phyloP scores from a whole-genome alignment of 2,888 invertebrate genomes.

The Leucoma salicis region DNA sequence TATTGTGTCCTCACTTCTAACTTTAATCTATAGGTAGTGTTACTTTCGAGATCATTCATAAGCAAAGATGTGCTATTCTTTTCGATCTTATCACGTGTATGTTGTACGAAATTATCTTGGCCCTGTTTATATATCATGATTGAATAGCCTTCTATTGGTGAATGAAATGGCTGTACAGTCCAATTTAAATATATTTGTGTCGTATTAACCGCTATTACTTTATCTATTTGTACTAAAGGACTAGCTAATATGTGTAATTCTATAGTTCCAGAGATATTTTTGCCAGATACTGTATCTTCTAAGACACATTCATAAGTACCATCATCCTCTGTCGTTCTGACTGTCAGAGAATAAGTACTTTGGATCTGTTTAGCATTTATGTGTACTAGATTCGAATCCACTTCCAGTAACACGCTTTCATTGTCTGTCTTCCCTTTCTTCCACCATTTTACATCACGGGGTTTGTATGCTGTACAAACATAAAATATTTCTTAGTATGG shows the following conservation, averaged over 20 bases:
- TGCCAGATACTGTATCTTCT: slow-evolving; percentile 52
- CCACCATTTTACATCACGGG: slow-evolving; percentile 59
- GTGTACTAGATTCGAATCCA: slow-evolving; percentile 6
- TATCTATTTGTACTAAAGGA: slow-evolving; percentile 87
- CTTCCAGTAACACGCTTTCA: slow-evolving; percentile 21
- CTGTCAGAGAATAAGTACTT: slow-evolving; percentile 73
- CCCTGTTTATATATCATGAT: slow-evolving; percentile 52
- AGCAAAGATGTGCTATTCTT: slow-evolving; percentile 86
- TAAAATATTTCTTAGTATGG: background rate
- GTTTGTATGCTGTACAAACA: slow-evolving; percentile 56
- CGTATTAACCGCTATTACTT: slow-evolving; percentile 88
- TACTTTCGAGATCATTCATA: slow-evolving; percentile 84
- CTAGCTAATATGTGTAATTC: slow-evolving; percentile 85
- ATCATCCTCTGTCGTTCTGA: slow-evolving; percentile 84
- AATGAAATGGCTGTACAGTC: slow-evolving; percentile 90
- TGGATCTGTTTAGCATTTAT: slow-evolving; percentile 83
- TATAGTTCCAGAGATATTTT: slow-evolving; percentile 63
- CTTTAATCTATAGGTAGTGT: slow-evolving; percentile 85
- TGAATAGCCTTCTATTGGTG: slow-evolving; percentile 83
- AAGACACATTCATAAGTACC: slow-evolving; percentile 78
- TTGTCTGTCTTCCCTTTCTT: slow-evolving; percentile 39
- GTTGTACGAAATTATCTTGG: background rate
- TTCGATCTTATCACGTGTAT: slow-evolving; percentile 82
- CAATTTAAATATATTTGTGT: slow-evolving; percentile 90
- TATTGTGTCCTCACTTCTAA: slow-evolving; percentile 86